phyloP scores from a whole-genome alignment of 2,888 invertebrate species.

The Hipparchia sbordonii region DNA sequence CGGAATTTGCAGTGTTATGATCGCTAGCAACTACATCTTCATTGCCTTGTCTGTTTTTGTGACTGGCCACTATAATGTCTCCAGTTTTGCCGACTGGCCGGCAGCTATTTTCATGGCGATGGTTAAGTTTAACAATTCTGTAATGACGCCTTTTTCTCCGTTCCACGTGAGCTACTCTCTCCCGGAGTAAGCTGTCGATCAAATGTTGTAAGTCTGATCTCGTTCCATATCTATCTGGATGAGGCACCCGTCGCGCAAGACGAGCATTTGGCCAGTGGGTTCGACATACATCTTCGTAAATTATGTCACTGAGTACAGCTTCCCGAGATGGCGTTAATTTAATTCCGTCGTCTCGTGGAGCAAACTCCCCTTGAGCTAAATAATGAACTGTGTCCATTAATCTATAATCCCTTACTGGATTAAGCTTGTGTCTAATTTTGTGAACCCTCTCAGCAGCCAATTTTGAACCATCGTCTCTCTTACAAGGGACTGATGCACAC shows the following conservation, averaged over 20 bases:
- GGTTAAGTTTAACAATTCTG: slow-evolving; percentile 73
- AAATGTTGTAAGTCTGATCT: slow-evolving; percentile 70
- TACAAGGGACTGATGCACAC: slow-evolving; percentile 72
- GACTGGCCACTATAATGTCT: slow-evolving; percentile 76
- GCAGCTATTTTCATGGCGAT: slow-evolving; percentile 67
- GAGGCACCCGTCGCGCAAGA: slow-evolving; percentile 62
- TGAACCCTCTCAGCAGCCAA: slow-evolving; percentile 72
- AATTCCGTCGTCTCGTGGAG: slow-evolving; percentile 76
- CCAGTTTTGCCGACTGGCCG: slow-evolving; percentile 73
- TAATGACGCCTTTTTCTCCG: slow-evolving; percentile 74
- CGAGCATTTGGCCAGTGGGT: slow-evolving; percentile 77
- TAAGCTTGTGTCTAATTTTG: slow-evolving; percentile 74
- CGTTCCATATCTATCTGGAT: slow-evolving; percentile 62
- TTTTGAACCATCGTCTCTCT: slow-evolving; percentile 66
- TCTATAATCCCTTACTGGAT: slow-evolving; percentile 74
- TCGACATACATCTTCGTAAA: slow-evolving; percentile 78
- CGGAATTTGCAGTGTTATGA: slow-evolving; percentile 55
- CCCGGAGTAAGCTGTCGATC: slow-evolving; percentile 71
- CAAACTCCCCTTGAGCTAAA: slow-evolving; percentile 77
- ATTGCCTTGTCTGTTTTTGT: slow-evolving; percentile 62
- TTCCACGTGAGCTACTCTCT: slow-evolving; percentile 74
- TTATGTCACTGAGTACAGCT: slow-evolving; percentile 77
- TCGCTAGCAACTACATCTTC: slow-evolving; percentile 56
- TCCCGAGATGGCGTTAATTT: slow-evolving; percentile 75
- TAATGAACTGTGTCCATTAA: slow-evolving; percentile 79